phyloP scores from a whole-genome alignment of 2,113 vertebrate species.

The Pristiophorus japonicus region DNA sequence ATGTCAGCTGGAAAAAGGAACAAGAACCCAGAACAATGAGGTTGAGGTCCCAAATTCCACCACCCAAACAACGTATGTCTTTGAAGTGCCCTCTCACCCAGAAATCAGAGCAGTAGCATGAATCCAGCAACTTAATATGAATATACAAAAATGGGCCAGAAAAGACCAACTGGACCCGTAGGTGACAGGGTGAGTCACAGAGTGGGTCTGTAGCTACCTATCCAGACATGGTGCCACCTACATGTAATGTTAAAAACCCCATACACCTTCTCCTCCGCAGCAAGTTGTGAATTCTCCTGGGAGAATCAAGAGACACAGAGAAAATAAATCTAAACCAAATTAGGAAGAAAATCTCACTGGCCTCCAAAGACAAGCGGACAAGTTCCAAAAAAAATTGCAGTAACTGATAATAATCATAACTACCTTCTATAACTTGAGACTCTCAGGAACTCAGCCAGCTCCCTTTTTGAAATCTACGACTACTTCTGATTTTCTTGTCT shows the following conservation, averaged over 20 bases:
- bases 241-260: not conserved
- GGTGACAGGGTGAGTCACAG: too few species aligned
- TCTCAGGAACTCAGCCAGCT: not conserved
- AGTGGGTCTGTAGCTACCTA: too few species aligned
- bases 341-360: not conserved
- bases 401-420: not conserved
- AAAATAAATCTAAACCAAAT: not conserved
- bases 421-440: not conserved
- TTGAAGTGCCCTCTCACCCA: not conserved
- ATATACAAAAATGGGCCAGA: not conserved
- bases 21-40: not conserved
- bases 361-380: not conserved
- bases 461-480: not conserved
- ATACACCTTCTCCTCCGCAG: too few species aligned
- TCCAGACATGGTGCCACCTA: not conserved
- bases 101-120: not conserved
- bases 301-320: not conserved
- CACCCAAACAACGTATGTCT: not conserved
- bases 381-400: not conserved
- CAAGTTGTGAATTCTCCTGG: not conserved
- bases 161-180: not conserved
- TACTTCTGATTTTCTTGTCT: not conserved
- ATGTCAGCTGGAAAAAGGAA: not conserved
- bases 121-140: not conserved
- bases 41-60: not conserved